Evolutionary conservation across 2,113 vertebrate species (phyloP), one percentile per base, ranked within the genome.

Genomic region (Picathartes gymnocephalus): DNA sequence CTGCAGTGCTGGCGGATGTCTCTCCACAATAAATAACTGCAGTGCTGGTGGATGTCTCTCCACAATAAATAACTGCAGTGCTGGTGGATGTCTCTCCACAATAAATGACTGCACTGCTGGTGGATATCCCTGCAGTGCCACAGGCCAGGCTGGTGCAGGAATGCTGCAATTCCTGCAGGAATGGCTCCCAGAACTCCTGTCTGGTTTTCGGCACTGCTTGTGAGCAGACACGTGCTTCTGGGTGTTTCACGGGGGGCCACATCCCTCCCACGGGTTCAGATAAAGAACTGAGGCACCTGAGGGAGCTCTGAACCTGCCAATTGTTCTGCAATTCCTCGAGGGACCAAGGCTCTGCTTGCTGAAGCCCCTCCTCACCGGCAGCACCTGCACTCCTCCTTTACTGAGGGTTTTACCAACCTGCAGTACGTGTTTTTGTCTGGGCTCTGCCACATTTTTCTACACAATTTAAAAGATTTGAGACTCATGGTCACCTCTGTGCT

Each of bases 291-390:
- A 53, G 48, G 53, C 31, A 15, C 19, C 33, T 9, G 33, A 35
- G 69, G 39, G 50, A 39, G 31, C 19, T 30, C 31, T 7, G 54
- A 20, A 39, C 1, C 8, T 47, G 17, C 28, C 47, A 30, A 25
- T 27, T 4, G 0, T 5, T 27, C 2, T 42, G 31, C 5, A 35
- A 2, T 3, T 35, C 21, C 71, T 21, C 7, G 27, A 15, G 23
- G 74, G 37, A 23, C 18, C 35, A 2, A 37, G 31, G 53, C 58
- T 58, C 13, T n/a, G 4, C 15, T 21, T 66, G 53, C 69, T 39
- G 51, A 9, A 19, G 28, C 23, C 44, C 7, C 10, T 56, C 66
- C 58, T 58, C 56, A 1, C 18, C 44, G 61, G 15, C 42, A 64
- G 74, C 44, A 15, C 45, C 56, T 50, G 24, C 23, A 6, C 9